A percentile compares a stretch with the other conserved stretches of the same genome.
Evolutionary conservation across 1,140 invertebrate species (phyloP).

Genomic region (Araneus ventricosus): DNA sequence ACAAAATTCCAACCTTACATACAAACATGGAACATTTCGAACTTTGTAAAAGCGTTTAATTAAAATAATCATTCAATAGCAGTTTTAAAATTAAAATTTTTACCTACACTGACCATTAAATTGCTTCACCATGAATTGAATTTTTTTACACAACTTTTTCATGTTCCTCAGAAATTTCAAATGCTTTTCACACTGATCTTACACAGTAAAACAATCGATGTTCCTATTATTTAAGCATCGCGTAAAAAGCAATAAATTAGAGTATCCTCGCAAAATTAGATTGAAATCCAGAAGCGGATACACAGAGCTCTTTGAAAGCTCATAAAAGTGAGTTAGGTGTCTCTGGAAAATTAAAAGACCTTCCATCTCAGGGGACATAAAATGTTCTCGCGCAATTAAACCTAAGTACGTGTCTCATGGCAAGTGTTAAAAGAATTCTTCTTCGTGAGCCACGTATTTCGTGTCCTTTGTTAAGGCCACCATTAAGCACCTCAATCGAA

Average conservation of each 20-base stretch:
- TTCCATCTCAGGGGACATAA: neutral
- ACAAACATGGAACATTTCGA: too few species aligned
- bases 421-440: neutral
- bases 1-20: too few species aligned
- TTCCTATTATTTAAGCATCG: neutral
- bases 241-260: neutral
- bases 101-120: too few species aligned
- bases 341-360: conserved; percentile 26
- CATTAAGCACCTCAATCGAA: neutral
- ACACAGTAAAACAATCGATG: neutral
- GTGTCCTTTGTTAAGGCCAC: neutral
- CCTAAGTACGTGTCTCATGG: conserved; percentile 1
- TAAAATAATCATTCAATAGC: too few species aligned
- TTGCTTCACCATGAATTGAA: too few species aligned
- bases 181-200: neutral
- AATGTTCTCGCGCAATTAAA: conserved; percentile 21
- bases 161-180: too few species aligned
- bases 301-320: neutral
- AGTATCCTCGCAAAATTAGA: neutral
- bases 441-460: neutral
- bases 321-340: conserved; percentile 12
- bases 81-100: too few species aligned
- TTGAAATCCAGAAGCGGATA: neutral
- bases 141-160: too few species aligned
- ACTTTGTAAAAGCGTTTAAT: too few species aligned